A percentile compares a stretch with the other conserved stretches of the same genome.
Conservation (phyloP, 2,113 vertebrate genomes). For the Muscicapa adusta region DNA sequence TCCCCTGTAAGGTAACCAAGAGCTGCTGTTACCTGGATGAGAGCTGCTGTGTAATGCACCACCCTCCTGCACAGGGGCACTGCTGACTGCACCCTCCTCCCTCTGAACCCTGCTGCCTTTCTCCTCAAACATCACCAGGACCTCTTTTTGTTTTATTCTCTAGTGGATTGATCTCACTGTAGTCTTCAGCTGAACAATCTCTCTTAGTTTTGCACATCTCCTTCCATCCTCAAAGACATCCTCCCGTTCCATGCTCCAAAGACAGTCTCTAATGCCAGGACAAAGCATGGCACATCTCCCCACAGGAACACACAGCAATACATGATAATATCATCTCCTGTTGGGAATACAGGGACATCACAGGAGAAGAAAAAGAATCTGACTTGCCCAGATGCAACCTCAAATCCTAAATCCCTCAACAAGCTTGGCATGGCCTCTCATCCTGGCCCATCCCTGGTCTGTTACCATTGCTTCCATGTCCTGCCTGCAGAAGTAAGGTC, state of each 20-base stretch:
- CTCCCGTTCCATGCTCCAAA: neutral
- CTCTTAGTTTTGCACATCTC: neutral
- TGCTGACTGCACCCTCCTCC: neutral
- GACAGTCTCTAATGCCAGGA: neutral
- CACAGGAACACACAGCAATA: neutral
- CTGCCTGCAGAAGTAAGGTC: neutral
- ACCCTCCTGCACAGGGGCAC: neutral
- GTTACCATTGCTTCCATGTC: neutral
- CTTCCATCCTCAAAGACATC: neutral
- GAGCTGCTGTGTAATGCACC: neutral
- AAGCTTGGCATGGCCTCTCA: neutral
- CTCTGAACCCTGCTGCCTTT: neutral
- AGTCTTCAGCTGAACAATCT: neutral
- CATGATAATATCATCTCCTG: fast-evolving
- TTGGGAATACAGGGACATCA: neutral
- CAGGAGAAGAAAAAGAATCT: neutral
- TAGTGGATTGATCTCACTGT: neutral
- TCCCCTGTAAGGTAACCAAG: neutral
- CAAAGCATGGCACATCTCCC: neutral
- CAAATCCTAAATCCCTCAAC: neutral
- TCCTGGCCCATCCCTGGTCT: neutral
- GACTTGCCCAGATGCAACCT: neutral
- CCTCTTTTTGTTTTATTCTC: neutral
- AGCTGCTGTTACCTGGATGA: neutral
- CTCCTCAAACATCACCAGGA: neutral